Evolutionary conservation across 2,888 invertebrate species (phyloP).

Genomic region (Esperia sulphurella): DNA sequence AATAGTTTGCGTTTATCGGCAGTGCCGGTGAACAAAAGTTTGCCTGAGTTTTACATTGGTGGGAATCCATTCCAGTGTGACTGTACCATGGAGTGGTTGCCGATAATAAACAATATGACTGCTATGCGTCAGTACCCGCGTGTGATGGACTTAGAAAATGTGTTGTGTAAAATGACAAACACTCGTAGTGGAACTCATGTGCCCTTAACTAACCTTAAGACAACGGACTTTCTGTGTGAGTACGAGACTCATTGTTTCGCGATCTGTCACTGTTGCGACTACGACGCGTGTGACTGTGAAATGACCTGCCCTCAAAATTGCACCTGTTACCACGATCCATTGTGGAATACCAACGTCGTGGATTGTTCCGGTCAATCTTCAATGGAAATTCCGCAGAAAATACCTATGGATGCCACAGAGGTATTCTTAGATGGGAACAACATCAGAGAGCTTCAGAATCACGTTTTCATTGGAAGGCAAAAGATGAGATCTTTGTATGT

Average conservation of each 20-base stretch:
- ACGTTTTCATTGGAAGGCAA: conserved; percentile 93
- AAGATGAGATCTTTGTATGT: conserved; percentile 92
- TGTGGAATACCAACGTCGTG: conserved; percentile 95
- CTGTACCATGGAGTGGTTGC: conserved; percentile 97
- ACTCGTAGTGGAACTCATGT: conserved; percentile 89
- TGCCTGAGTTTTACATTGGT: conserved; percentile 94
- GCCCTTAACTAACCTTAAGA: conserved; percentile 86
- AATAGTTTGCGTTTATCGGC: conserved; percentile 89
- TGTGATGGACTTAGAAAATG: conserved; percentile 92
- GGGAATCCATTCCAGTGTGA: conserved; percentile 97
- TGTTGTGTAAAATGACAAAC: conserved; percentile 92
- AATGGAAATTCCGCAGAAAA: conserved; percentile 87
- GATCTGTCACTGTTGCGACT: conserved; percentile 96
- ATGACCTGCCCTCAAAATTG: conserved; percentile 97
- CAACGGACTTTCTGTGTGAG: conserved; percentile 93
- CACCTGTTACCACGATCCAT: conserved; percentile 95
- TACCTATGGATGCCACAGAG: conserved; percentile 97
- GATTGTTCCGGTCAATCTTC: conserved; percentile 92
- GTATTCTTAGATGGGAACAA: conserved; percentile 95
- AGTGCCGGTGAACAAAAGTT: conserved; percentile 84
- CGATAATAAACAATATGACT: conserved; percentile 92
- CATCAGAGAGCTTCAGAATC: conserved; percentile 89
- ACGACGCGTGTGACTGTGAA: conserved; percentile 97
- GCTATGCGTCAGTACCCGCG: conserved; percentile 90
- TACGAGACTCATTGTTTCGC: conserved; percentile 97